Base-by-base conservation (phyloP, 2,797 vertebrate species). In the Loris lydekkerianus region DNA sequence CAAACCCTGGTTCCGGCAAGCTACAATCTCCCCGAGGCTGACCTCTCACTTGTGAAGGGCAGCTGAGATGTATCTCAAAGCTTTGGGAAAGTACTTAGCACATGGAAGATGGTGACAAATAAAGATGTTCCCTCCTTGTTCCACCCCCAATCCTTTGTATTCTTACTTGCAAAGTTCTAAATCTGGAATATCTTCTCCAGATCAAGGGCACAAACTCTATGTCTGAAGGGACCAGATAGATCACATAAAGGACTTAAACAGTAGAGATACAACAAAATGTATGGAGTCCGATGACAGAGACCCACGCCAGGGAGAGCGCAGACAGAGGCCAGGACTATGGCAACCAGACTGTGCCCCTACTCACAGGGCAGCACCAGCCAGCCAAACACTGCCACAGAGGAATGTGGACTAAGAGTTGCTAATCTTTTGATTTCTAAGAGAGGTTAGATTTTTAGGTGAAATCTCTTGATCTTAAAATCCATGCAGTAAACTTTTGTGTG, bases 361-460 rank as follows among this genome's bases (percentile, higher is more conserved):
- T 87, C 58, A 31, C 0, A 14, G 27, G 21, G 10, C 29, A 67
- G 58, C 49, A 53, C 46, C 15, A 34, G 21, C 46, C 40, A 65
- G 72, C 61, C 49, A 70, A 34, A 2, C 43, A 4, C 9, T 82
- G 61, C 61, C 46, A 60, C 0, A 3, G 78, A 76, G 58, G n/a
- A 80, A 46, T 4, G 4, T 11, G 56, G 27, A 37, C 49, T 34
- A 15, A 85, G 23, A 3, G 53, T 65, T 77, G 31, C 70, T 83
- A 91, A 73, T 70, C 56, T 94, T 92, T 37, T 85, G 23, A 73
- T 88, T 91, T 94, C 58, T 10, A 89, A 80, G 20, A 91, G 78
- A 94, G 95, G 29, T 21, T 88, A 7, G 4, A 85, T 34, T 96
- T 96, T 95, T 88, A 81, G 75, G 43, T 91, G 65, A 70, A 80